These are phyloP conservation scores for Pristionchus entomophagus DNA, from an alignment of 2,888 invertebrate species.

Conservation along the genomic window DNA sequence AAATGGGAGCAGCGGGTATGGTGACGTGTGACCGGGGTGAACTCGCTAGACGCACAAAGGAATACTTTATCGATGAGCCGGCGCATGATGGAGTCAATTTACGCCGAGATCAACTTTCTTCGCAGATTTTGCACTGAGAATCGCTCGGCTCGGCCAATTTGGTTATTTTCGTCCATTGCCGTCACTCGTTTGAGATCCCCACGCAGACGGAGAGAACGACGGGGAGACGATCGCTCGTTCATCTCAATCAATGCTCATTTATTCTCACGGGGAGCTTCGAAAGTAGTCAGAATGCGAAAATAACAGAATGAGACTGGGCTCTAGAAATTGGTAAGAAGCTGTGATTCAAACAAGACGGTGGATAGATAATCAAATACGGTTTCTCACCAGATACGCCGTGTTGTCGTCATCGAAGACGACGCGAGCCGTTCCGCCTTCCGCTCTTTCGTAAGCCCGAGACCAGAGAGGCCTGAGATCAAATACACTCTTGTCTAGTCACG, in stretches of 20 bases:
- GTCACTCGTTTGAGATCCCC: constrained; percentile 9
- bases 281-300: too few relatives aligned
- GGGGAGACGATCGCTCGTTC: not conserved
- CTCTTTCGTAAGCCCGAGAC: constrained; percentile 19
- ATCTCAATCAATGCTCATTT: not conserved
- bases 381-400: not conserved
- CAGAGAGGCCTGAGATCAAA: constrained; percentile 2
- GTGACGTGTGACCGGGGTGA: constrained; percentile 29
- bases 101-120: not conserved
- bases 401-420: constrained; percentile 19
- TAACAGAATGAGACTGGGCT: too few relatives aligned
- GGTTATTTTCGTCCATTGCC: not conserved
- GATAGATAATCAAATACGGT: too few relatives aligned
- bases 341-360: too few relatives aligned
- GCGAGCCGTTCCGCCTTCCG: not conserved
- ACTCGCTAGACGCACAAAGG: not conserved
- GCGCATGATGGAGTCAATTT: too few relatives aligned
- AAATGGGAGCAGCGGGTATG: not conserved
- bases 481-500: too few relatives aligned
- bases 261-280: not conserved
- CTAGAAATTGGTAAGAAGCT: too few relatives aligned
- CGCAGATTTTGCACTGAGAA: not conserved
- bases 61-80: not conserved
- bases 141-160: not conserved
- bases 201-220: not conserved